phyloP scores from a whole-genome alignment of 2,888 invertebrate species.

The Eudiplozoon nipponicum region DNA sequence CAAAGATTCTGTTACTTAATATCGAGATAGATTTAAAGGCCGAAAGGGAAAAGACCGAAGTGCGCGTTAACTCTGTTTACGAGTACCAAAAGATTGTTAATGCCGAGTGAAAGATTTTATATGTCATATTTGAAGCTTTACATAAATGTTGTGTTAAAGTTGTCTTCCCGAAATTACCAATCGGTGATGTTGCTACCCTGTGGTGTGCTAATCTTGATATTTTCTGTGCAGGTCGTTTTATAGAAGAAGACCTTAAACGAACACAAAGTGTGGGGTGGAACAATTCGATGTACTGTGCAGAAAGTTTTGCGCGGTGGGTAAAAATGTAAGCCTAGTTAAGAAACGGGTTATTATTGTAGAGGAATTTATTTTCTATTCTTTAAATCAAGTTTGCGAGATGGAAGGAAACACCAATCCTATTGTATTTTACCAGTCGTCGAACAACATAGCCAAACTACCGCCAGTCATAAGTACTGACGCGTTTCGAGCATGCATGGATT shows the following conservation, averaged over 20 bases:
- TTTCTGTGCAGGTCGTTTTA: conserved; percentile 93
- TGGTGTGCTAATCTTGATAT: conserved; percentile 79
- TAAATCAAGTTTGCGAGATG: too few relatives aligned
- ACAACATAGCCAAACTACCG: too few relatives aligned
- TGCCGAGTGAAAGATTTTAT: conserved; percentile 87
- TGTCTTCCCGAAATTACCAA: conserved; percentile 73
- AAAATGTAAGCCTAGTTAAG: too few relatives aligned
- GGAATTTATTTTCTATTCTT: too few relatives aligned
- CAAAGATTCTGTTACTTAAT: conserved; percentile 73
- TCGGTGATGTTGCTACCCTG: conserved; percentile 96
- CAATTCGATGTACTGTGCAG: conserved; percentile 64
- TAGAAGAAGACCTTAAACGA: conserved; percentile 65
- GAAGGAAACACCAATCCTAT: too few relatives aligned
- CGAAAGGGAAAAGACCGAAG: conserved; percentile 86
- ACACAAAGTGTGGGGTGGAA: conserved; percentile 85
- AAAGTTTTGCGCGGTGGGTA: too few relatives aligned
- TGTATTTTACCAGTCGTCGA: too few relatives aligned
- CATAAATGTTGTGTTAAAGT: conserved; percentile 70
- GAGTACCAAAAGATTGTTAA: conserved; percentile 43
- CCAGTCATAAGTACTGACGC: too few relatives aligned
- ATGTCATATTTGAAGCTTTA: conserved; percentile 60
- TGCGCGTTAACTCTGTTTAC: conserved; percentile 59
- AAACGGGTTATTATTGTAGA: too few relatives aligned
- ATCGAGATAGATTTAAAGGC: conserved; percentile 88
- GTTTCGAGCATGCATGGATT: too few relatives aligned